Evolutionary conservation across 1,140 invertebrate species (phyloP), one percentile per base, ranked within the genome.

Genomic region (Cydia pomonella): DNA sequence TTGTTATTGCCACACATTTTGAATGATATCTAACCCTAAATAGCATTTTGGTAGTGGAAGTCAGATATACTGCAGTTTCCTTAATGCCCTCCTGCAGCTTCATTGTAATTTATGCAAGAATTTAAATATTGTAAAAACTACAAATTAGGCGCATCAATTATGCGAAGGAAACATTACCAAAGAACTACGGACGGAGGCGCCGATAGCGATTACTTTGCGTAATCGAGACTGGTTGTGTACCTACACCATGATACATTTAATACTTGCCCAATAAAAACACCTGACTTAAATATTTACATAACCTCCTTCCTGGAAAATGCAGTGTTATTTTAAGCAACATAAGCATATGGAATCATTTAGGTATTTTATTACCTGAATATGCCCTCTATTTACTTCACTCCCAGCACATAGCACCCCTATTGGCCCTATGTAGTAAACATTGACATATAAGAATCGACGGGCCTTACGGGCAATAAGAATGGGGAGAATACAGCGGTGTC

Each of bases 81-180:
- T n/a, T n/a, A n/a, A n/a, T n/a, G n/a, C n/a, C n/a, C n/a, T n/a
- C n/a, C n/a, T n/a, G n/a, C n/a, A n/a, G n/a, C n/a, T 18, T 53
- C n/a, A 53, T 16, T 53, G 4, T 10, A 23, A 23, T 59, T 12
- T 59, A 23, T 23, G 53, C 16, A 10, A 18, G 7, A 10, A 59
- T 23, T 59, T 59, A 3, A 23, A 10, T 59, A 18, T 21, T 59
- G 18, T 59, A 59, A 59, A 59, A 59, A 59, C 18, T 23, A 59
- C 53, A 59, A 23, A 73, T 53, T 62, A 23, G n/a, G n/a, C 21
- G 64, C n/a, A 69, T 29, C 33, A 27, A 29, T 69, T 33, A 69
- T n/a, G 64, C 53, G 18, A 59, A 59, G 53, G 53, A 59, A 59
- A 59, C 53, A 59, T 59, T 59, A 59, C 53, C 53, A 59, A 59